Evolutionary conservation across 2,888 invertebrate species (phyloP), one percentile per base, ranked within the genome.

Genomic region (Odiellus spinosus): DNA sequence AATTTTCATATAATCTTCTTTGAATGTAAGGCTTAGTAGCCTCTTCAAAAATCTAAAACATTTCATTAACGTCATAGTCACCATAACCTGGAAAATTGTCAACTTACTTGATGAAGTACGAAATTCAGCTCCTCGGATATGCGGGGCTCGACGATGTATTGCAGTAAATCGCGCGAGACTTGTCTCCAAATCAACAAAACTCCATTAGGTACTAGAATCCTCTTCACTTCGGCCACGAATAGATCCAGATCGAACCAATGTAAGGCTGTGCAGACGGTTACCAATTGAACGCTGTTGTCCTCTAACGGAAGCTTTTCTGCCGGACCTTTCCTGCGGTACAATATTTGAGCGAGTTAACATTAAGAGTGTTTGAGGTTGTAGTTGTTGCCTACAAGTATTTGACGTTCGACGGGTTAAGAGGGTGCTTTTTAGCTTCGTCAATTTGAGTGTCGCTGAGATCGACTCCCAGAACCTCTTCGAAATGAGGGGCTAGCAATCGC

Each of bases 201-300:
- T 2, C 69, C 70, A 41, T 64, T 61, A 11, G 62, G 64, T 17
- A 58, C 59, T n/a, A 71, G 56, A n/a, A 69, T 59, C 33, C 70
- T 57, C 44, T 59, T 58, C 1, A 60, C 66, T 58, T 71, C 70
- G 2, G 54, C 43, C 53, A 64, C 69, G 50, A 71, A 70, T 48
- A 56, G 59, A 3, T 61, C 60, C 32, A 63, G 42, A 47, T 70
- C 62, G 52, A 71, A 61, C 69, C 69, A 71, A 53, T 71, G 71
- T 41, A 65, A 57, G 8, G 68, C 65, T 44, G 67, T 66, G 2
- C 65, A 62, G 1, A 64, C 61, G 2, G 67, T 69, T 2, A 71
- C 58, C 36, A 71, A 56, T 39, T 68, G 65, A 2, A 61, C 60
- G 4, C 60, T 59, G 5, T 51, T 47, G 40, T 60, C 55, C 12